A percentile compares a stretch with the other conserved stretches of the same genome.
These are phyloP conservation scores for Sinocyclocheilus maitianheensis DNA, from an alignment of 2,113 vertebrate species.

Conservation along the genomic window DNA sequence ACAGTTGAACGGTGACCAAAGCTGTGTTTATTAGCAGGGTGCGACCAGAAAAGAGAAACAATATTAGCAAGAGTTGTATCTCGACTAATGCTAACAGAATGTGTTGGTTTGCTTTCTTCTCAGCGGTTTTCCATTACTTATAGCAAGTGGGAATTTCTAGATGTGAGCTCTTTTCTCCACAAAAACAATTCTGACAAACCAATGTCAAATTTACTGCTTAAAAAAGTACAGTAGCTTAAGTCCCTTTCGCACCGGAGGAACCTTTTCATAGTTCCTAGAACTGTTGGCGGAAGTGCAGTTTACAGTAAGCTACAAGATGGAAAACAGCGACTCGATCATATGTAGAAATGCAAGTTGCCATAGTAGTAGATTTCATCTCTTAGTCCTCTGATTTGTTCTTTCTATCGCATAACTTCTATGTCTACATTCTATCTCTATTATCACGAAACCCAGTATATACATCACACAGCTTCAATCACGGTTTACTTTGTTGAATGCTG, in stretches of 20 bases:
- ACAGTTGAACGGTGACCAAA: constrained; percentile 10
- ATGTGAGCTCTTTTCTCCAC: neutral
- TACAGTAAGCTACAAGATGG: neutral
- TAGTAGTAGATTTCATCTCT: too few relatives aligned
- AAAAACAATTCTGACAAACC: constrained; percentile 2
- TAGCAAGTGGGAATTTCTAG: neutral
- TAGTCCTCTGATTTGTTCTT: too few relatives aligned
- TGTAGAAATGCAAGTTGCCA: too few relatives aligned
- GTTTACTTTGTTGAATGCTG: too few relatives aligned
- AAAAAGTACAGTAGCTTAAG: neutral
- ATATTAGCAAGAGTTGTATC: constrained; percentile 9
- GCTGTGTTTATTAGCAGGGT: constrained; percentile 13
- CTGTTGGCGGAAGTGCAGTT: too few relatives aligned
- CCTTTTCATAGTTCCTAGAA: too few relatives aligned
- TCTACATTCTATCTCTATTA: too few relatives aligned
- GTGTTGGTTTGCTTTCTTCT: neutral
- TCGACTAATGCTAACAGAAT: neutral
- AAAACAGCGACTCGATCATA: neutral
- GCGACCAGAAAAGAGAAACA: constrained; percentile 12
- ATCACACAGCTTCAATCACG: too few relatives aligned
- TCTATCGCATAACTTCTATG: too few relatives aligned
- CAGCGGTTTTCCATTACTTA: neutral
- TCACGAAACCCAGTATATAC: too few relatives aligned
- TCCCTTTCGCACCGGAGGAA: too few relatives aligned
- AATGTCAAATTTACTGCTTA: neutral